Evolutionary conservation across 53 echinoderm and acorn worm species (phyloP).

Genomic region (Mesocentrotus franciscanus): DNA sequence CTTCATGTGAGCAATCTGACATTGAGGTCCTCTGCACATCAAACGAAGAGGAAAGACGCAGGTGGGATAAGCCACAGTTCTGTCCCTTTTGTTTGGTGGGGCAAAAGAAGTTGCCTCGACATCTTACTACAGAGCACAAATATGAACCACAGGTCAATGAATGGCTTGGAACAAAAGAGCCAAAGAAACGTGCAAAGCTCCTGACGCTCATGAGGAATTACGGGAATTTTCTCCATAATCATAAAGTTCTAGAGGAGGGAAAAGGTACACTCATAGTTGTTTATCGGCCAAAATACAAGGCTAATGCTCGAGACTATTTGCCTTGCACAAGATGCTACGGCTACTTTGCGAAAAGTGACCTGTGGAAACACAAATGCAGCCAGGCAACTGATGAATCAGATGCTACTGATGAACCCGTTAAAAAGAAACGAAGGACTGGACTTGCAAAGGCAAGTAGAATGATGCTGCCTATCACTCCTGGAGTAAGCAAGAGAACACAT

Average conservation of each 20-base stretch:
- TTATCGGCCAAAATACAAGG: neutral
- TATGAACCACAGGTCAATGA: conserved; percentile 54
- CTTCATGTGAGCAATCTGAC: conserved; percentile 42
- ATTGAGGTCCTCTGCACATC: conserved; percentile 13
- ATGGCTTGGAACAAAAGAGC: conserved; percentile 64
- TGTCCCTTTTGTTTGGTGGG: conserved; percentile 71
- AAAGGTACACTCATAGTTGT: neutral
- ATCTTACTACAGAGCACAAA: conserved; percentile 52
- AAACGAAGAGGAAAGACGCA: conserved; percentile 49
- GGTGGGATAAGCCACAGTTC: conserved; percentile 78
- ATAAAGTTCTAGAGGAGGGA: neutral
- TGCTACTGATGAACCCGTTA: conserved; percentile 40
- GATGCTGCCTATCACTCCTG: conserved; percentile 51
- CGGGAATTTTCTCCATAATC: neutral
- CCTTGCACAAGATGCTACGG: conserved; percentile 77
- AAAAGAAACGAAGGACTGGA: conserved; percentile 66
- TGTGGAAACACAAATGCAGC: conserved; percentile 80
- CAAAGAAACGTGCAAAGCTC: neutral
- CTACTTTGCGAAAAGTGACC: conserved; percentile 69
- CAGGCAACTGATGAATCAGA: conserved; percentile 32
- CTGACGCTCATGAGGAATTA: conserved; percentile 9
- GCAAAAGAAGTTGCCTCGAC: conserved; percentile 74
- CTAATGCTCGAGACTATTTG: conserved; percentile 64
- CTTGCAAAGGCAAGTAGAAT: conserved; percentile 58
- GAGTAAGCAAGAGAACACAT: conserved; percentile 39